Percentiles rank a stretch among this genome's conserved stretches.
These are phyloP conservation scores for Archocentrus centrarchus DNA, from an alignment of 2,113 vertebrate genomes.

Conservation along the genomic window DNA sequence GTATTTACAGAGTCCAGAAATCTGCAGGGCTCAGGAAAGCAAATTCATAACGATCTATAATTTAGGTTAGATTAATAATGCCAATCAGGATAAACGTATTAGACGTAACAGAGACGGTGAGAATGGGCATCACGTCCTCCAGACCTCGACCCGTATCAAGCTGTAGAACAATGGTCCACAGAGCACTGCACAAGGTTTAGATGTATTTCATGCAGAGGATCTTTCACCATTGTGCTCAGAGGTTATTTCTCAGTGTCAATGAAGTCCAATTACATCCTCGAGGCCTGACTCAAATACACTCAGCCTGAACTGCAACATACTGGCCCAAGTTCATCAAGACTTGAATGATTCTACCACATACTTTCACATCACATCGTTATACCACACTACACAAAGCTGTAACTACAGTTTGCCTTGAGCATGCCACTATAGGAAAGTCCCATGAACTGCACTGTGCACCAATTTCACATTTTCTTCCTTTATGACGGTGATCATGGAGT, in stretches of 20 bases:
- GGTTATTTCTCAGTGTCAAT: not conserved
- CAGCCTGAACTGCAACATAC: not conserved
- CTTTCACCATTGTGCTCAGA: not conserved
- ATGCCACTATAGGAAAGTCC: too few relatives aligned
- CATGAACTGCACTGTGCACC: not conserved
- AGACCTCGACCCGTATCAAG: too few relatives aligned
- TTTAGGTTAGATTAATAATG: not conserved
- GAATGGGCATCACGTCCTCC: not conserved
- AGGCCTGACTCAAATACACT: not conserved
- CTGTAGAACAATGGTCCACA: not conserved
- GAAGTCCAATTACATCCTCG: not conserved
- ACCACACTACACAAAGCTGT: too few relatives aligned
- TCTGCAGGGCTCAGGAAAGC: constrained; percentile 4
- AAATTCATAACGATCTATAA: not conserved
- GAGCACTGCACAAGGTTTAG: too few relatives aligned
- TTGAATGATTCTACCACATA: too few relatives aligned
- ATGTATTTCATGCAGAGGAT: not conserved
- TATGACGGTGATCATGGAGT: not conserved
- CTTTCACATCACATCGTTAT: not conserved
- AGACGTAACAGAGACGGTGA: not conserved
- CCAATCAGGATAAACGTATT: not conserved
- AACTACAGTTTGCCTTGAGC: too few relatives aligned
- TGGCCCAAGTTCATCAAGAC: not conserved
- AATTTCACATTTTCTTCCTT: not conserved
- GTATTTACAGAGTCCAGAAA: constrained; percentile 23